These are phyloP conservation scores for Myrmophylax atrothorax DNA, from an alignment of 2,113 vertebrate genomes.

Conservation along the genomic window DNA sequence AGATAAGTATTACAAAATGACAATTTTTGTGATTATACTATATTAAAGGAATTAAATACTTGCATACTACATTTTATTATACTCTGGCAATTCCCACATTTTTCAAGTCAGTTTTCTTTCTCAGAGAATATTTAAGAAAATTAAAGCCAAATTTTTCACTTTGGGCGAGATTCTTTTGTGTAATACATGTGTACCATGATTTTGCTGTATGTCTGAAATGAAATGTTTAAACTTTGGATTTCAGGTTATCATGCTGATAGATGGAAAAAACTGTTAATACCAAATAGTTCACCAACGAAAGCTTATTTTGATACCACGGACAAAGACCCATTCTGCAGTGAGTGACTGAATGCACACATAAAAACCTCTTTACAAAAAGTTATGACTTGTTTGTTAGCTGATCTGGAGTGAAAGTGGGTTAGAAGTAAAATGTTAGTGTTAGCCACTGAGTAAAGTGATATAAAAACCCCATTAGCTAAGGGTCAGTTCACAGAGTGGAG, in stretches of 20 bases:
- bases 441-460: not conserved
- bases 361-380: not conserved
- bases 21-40: not conserved
- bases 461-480: not conserved
- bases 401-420: not conserved
- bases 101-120: not conserved
- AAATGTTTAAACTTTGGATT: conserved; percentile 26
- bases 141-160: not conserved
- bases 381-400: not conserved
- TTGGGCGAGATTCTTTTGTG: not conserved
- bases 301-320: conserved; percentile 86
- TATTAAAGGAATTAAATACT: not conserved
- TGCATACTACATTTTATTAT: not conserved
- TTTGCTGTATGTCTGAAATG: not conserved
- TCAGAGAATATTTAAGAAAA: not conserved
- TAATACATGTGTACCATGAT: not conserved
- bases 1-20: not conserved
- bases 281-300: conserved; percentile 62
- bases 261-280: conserved; percentile 79
- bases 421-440: not conserved
- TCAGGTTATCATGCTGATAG: conserved; percentile 82
- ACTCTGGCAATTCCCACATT: not conserved
- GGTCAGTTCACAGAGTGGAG: not conserved
- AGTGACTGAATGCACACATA: conserved; percentile 53
- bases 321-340: conserved; percentile 84